Conservation (phyloP, 2,888 invertebrate genomes). For the Sepioteuthis lessoniana region DNA sequence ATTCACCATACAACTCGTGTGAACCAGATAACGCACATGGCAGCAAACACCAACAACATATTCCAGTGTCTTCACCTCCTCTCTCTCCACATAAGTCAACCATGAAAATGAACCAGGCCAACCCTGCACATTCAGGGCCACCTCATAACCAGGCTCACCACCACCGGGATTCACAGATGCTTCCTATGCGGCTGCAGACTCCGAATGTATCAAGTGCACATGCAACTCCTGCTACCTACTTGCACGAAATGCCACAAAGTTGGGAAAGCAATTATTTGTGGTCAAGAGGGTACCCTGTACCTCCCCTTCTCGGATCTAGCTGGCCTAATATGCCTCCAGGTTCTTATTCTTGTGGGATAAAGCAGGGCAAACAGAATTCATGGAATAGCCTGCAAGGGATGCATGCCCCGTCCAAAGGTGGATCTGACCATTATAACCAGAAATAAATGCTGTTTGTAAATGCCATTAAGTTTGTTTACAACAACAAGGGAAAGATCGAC, state of each 20-base stretch:
- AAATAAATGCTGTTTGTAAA: neutral
- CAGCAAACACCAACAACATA: slow-evolving; percentile 1
- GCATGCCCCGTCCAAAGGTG: slow-evolving; percentile 40
- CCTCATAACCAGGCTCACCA: neutral
- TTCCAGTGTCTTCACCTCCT: slow-evolving; percentile 41
- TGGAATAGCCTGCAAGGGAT: slow-evolving; percentile 43
- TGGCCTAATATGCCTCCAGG: slow-evolving; percentile 36
- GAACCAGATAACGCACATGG: neutral
- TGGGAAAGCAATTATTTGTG: slow-evolving; percentile 43
- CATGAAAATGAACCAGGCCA: slow-evolving; percentile 41
- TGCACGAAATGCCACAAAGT: slow-evolving; percentile 41
- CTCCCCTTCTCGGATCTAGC: slow-evolving; percentile 34
- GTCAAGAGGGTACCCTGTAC: slow-evolving; percentile 44
- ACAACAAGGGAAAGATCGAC: neutral
- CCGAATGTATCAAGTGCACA: neutral
- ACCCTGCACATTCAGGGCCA: neutral
- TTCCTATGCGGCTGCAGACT: slow-evolving; percentile 8
- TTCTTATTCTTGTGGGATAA: slow-evolving; percentile 41
- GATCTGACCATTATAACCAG: slow-evolving; percentile 35
- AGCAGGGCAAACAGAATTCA: slow-evolving; percentile 45
- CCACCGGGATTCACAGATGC: slow-evolving; percentile 41
- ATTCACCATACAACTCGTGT: slow-evolving; percentile 24
- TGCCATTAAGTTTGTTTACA: neutral
- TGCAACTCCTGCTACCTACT: slow-evolving; percentile 25
- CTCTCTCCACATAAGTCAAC: neutral